Conservation (phyloP, 1,140 invertebrate species). For the Belonocnema kinseyi region DNA sequence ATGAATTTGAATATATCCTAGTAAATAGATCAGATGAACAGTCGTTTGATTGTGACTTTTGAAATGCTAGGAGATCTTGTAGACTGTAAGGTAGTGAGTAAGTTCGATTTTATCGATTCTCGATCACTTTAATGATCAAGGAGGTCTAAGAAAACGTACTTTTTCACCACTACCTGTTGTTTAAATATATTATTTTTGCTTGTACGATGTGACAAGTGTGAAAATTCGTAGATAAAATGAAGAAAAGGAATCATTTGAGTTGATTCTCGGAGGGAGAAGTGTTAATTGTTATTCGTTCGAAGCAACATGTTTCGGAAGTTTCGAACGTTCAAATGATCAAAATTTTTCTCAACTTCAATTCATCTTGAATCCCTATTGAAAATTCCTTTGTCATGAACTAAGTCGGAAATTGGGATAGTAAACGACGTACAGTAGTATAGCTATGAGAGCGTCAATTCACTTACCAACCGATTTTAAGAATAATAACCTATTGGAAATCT, state of each 20-base stretch:
- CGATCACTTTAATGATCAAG: constrained; percentile 14
- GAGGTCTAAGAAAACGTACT: constrained; percentile 22
- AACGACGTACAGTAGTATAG: no score
- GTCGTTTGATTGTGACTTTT: constrained; percentile 42
- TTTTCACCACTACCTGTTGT: constrained; percentile 33
- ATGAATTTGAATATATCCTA: constrained; percentile 65
- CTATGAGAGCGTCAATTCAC: no score
- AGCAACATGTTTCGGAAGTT: not conserved
- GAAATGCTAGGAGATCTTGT: constrained; percentile 38
- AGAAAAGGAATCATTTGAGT: constrained; percentile 1
- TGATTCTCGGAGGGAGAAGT: constrained; percentile 3
- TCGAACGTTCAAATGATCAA: no score
- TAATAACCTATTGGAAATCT: no score
- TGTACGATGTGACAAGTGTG: constrained; percentile 10
- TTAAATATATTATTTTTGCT: constrained; percentile 28
- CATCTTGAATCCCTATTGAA: no score
- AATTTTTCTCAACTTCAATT: no score
- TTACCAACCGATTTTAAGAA: no score
- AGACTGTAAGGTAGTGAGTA: constrained; percentile 47
- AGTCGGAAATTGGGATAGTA: no score
- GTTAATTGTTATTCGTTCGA: constrained; percentile 13
- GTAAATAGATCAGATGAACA: constrained; percentile 53
- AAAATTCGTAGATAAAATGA: constrained; percentile 15
- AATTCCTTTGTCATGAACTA: no score
- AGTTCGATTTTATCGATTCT: constrained; percentile 38